Evolutionary conservation across 1,140 invertebrate genomes (phyloP).

Genomic region (Drosophila trapezifrons): DNA sequence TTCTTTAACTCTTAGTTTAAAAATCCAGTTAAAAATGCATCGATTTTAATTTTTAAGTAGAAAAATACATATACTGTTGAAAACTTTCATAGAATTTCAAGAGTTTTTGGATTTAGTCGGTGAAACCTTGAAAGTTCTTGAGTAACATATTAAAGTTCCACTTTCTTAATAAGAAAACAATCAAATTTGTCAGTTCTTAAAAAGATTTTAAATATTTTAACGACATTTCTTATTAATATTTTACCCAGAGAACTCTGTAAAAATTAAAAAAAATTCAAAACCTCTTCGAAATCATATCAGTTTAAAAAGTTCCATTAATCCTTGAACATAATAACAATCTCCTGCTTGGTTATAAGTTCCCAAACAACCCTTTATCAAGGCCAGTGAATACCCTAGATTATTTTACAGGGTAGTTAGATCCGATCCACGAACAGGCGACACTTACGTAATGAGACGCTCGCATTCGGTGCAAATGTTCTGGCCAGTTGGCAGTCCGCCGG

Average conservation of each 20-base stretch:
- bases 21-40: neutral
- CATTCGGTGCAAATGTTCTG: conserved; percentile 97
- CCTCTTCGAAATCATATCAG: neutral
- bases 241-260: neutral
- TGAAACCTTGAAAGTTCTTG: neutral
- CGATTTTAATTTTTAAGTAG: neutral
- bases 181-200: neutral
- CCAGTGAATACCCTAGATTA: neutral
- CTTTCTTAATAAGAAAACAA: too few relatives aligned
- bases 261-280: too few relatives aligned
- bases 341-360: too few relatives aligned
- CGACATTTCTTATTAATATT: neutral
- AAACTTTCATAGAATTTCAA: neutral
- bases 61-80: too few relatives aligned
- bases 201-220: neutral
- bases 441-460: conserved; percentile 97
- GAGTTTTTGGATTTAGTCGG: neutral
- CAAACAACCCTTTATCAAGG: neutral
- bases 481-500: conserved; percentile 90
- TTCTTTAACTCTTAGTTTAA: neutral
- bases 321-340: neutral
- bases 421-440: conserved; percentile 65
- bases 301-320: neutral
- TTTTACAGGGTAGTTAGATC: neutral
- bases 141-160: too few relatives aligned